phyloP scores from a whole-genome alignment of 1,140 invertebrate genomes.

The Acyrthosiphon pisum region DNA sequence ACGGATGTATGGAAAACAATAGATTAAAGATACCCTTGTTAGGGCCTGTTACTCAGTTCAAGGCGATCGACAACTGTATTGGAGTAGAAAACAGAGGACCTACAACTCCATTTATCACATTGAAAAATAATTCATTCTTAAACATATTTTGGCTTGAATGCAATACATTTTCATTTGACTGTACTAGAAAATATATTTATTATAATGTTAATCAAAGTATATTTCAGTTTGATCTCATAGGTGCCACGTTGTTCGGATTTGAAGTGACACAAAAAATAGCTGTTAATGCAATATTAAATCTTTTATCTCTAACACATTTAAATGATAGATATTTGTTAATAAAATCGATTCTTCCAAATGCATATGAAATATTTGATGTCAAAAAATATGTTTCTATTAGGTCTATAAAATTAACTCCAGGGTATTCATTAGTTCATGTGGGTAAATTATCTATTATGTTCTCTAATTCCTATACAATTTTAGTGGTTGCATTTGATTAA shows the following conservation, averaged over 20 bases:
- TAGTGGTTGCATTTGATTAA: not conserved
- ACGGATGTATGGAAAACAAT: not conserved
- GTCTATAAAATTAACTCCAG: not conserved
- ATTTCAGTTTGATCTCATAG: not conserved
- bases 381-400: not conserved
- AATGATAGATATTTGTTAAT: slow-evolving; percentile 19
- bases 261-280: slow-evolving; percentile 23
- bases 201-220: slow-evolving; percentile 12
- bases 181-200: not conserved
- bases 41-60: not conserved
- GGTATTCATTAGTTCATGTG: not conserved
- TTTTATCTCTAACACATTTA: not conserved
- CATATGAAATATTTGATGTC: slow-evolving; percentile 16
- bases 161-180: slow-evolving; percentile 26
- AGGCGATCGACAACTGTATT: not conserved
- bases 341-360: no score
- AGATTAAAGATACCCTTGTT: not conserved
- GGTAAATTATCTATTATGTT: not conserved
- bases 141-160: slow-evolving; percentile 14
- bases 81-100: not conserved
- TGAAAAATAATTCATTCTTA: not conserved
- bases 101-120: not conserved
- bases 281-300: not conserved
- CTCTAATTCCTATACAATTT: not conserved
- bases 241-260: not conserved